Percentiles rank a stretch among this genome's conserved stretches.
These are phyloP conservation scores for Tipula unca DNA, from an alignment of 2,888 invertebrate genomes.

Conservation along the genomic window DNA sequence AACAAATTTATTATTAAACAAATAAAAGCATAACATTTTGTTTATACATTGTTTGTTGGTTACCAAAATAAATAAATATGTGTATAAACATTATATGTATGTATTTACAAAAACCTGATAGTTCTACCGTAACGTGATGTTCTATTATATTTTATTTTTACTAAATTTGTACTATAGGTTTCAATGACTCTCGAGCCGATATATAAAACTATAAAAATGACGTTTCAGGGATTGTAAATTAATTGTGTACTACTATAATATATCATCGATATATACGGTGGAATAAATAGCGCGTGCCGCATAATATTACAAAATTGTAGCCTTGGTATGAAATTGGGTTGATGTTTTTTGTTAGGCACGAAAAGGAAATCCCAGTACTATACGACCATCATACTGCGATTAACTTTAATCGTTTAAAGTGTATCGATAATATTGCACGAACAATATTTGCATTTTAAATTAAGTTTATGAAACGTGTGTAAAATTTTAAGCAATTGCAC, in stretches of 20 bases:
- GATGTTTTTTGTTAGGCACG: neutral
- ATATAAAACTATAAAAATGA: neutral
- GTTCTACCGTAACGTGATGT: neutral
- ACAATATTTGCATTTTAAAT: neutral
- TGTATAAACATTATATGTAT: neutral
- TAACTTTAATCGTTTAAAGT: neutral
- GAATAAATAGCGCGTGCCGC: neutral
- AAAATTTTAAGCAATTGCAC: neutral
- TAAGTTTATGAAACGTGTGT: neutral
- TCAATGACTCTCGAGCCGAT: neutral
- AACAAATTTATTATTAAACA: neutral
- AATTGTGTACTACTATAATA: neutral
- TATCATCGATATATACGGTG: neutral
- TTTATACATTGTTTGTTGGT: neutral
- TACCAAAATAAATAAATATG: neutral
- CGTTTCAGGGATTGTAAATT: neutral
- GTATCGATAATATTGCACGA: neutral
- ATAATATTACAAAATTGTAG: neutral
- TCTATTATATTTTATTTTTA: neutral
- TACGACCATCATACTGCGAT: neutral
- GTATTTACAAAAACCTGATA: neutral
- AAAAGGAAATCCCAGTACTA: neutral
- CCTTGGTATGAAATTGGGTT: neutral
- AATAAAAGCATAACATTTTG: neutral
- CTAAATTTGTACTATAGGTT: neutral